Evolutionary conservation across 2,888 invertebrate genomes (phyloP), one percentile per base, ranked within the genome.

Genomic region (Conus canariensis): DNA sequence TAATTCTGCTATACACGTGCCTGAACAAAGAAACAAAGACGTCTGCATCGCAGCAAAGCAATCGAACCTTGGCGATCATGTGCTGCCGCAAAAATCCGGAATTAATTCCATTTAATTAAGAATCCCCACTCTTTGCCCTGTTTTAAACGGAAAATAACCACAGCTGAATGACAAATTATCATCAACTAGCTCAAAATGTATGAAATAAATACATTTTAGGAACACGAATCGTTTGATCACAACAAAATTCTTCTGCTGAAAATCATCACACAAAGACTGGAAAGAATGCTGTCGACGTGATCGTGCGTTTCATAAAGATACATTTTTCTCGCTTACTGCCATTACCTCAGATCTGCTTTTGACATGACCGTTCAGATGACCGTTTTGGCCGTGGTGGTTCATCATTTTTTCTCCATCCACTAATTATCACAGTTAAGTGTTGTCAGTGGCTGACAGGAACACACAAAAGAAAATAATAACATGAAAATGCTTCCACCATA

Each of bases 391-490:
- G 92, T 94, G 94, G 91, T 94, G 94, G 91, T 93, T 94, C 94
- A 95, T 94, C 92, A 91, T 92, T 91, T 85, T 91, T 91, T 91
- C 91, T 86, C 91, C 92, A 92, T 92, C 89, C 89, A 88, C 85
- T 89, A 90, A 88, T 45, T 85, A 87, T 85, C 90, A 90, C 87
- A 82, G 90, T 59, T 90, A 91, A 91, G 91, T 91, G 90, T 93
- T 90, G 91, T 90, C 87, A 87, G 89, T 92, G 92, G 90, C 90
- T 91, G 90, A 90, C 90, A 91, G 91, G 90, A 92, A 92, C 92
- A 93, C 92, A 93, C 93, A 93, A 93, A 94, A 93, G 93, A 94
- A 92, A 94, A 94, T 93, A 94, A 93, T 93, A 93, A 93, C 94
- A 93, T 93, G 93, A 93, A 92, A 92, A 91, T 88, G 91, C 91